Conservation (phyloP, 2,113 vertebrate genomes). For the Orthonyx spaldingii region DNA sequence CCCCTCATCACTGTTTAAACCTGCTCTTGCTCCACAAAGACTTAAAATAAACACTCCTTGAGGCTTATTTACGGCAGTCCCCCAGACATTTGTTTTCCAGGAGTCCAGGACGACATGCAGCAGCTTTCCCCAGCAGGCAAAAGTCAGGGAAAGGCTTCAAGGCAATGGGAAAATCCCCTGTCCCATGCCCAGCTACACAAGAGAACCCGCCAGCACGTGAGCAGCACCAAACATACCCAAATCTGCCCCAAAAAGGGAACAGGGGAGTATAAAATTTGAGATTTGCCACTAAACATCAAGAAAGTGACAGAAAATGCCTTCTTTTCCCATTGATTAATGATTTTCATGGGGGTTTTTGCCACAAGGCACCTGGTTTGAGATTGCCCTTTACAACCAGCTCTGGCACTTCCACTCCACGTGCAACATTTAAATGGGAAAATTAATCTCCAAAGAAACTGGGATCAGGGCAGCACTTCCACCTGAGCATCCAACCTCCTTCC, state of each 20-base stretch:
- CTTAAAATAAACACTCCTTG: constrained; percentile 55
- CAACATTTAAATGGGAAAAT: not conserved
- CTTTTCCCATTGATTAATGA: not conserved
- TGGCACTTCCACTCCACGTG: fast-evolving
- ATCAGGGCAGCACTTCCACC: not conserved
- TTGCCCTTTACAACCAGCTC: not conserved
- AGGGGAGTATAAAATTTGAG: not conserved
- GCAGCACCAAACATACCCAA: not conserved
- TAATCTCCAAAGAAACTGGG: not conserved
- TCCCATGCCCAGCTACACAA: fast-evolving
- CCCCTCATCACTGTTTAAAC: constrained; percentile 18
- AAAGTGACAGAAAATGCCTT: not conserved
- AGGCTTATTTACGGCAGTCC: not conserved
- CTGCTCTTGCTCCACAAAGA: not conserved
- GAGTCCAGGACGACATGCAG: not conserved
- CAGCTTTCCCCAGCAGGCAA: not conserved
- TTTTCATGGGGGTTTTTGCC: not conserved
- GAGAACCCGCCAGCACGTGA: not conserved
- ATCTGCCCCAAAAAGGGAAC: not conserved
- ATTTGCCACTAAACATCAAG: not conserved
- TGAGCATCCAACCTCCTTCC: not conserved
- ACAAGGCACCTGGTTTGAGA: not conserved
- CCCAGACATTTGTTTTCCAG: not conserved
- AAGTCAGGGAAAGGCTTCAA: not conserved
- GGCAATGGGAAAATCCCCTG: not conserved